Evolutionary conservation across 2,113 vertebrate species (phyloP), one percentile per base, ranked within the genome.

Genomic region (Thalassarche chlororhynchos): DNA sequence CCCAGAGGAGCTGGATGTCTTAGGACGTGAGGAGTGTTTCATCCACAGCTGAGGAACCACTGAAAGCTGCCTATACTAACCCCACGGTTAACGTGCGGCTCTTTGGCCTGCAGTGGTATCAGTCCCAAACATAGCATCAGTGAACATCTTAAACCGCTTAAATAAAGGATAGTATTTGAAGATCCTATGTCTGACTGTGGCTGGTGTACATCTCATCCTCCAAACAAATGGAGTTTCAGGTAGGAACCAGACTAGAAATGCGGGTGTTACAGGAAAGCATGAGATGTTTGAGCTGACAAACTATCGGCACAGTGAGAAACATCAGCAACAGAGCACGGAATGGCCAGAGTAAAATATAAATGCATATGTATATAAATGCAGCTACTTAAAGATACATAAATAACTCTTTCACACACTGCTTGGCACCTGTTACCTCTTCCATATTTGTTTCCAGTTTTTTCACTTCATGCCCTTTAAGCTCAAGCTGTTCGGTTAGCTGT

Each of bases 401-500:
- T 28, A 71, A 44, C 38, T 64, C 32, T 17, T 25, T 9, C 65
- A n/a, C 4, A 0, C 18, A 36, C 76, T 57, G 34, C 12, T 40
- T 70, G 25, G n/a, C 57, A 32, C 44, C 82, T 77, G 26, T 96
- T 98, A 99, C 99, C 99, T 99, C 98, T 91, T 99, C 98, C 93
- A 93, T 91, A 40, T 98, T 90, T 5, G 96, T 89, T 93, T 98
- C 98, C 34, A 94, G 93, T 38, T 91, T 92, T 55, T 95, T 97
- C 69, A 66, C 92, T 29, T 97, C 83, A 24, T 97, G 98, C 78
- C 98, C 98, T 87, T 96, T 98, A 74, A 98, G 93, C 91, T 99
- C 98, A 91, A 99, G 98, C 91, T 99, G 98, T 77, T 98, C 98
- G 4, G 98, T 97, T 47, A 99, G 95, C 87, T 90, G 94, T 32